Percentiles rank a stretch among this genome's conserved stretches.
phyloP scores from a whole-genome alignment of 1,140 invertebrate species.

The Bombyx mandarina region DNA sequence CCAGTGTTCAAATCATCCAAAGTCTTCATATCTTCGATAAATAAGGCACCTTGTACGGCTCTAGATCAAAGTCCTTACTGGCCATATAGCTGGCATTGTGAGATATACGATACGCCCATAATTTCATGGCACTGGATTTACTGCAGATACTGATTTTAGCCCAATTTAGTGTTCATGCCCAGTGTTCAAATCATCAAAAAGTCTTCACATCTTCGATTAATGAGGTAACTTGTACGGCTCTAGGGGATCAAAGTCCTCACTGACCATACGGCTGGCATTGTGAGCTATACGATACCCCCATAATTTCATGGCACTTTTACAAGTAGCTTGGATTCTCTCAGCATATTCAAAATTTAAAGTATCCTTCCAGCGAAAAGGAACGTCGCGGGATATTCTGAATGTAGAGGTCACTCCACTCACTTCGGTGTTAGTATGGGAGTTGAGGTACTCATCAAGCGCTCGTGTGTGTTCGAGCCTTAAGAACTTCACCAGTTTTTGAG shows the following conservation, averaged over 20 bases:
- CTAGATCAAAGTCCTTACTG: conserved; percentile 63
- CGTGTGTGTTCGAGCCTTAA: conserved; percentile 79
- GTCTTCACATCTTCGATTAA: no score
- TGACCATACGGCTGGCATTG: conserved; percentile 62
- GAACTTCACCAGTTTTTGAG: conserved; percentile 78
- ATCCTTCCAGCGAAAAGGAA: conserved; percentile 84
- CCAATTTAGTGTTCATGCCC: no score
- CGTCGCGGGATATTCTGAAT: conserved; percentile 81
- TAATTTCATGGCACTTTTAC: conserved; percentile 80
- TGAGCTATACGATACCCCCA: conserved; percentile 83
- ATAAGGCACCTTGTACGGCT: conserved; percentile 27
- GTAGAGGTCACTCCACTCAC: conserved; percentile 84
- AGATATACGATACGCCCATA: conserved; percentile 84
- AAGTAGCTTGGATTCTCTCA: conserved; percentile 72
- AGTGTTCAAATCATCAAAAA: no score
- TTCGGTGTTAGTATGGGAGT: conserved; percentile 82
- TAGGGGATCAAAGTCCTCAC: conserved; percentile 60
- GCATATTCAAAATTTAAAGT: conserved; percentile 79
- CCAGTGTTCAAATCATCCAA: no score
- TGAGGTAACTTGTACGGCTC: conserved; percentile 31
- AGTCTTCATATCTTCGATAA: no score
- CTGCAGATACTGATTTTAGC: no score
- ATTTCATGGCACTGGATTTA: conserved; percentile 74
- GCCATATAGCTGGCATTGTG: conserved; percentile 64
- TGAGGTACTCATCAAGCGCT: conserved; percentile 77